Conservation (phyloP, 2,113 vertebrate species). For the Forbesichthys agassizii region DNA sequence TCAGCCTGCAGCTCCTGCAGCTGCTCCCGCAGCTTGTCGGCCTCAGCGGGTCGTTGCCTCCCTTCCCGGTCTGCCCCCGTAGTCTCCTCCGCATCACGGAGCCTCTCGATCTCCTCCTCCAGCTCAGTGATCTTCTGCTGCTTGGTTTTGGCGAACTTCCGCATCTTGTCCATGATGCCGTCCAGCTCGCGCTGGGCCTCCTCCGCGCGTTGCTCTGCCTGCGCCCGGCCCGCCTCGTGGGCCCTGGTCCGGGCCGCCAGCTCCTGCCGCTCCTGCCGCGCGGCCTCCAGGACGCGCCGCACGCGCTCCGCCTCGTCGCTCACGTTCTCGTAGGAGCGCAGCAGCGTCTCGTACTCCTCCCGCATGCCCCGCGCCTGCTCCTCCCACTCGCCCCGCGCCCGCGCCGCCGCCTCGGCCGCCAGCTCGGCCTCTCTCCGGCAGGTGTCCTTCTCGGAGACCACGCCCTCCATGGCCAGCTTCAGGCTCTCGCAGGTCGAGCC, state of each 20-base stretch:
- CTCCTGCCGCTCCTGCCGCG: conserved; percentile 89
- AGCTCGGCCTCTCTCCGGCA: conserved; percentile 77
- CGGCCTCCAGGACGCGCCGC: conserved; percentile 83
- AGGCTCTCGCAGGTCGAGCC: conserved; percentile 87
- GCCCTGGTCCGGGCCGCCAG: conserved; percentile 76
- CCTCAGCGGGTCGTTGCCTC: too few species aligned
- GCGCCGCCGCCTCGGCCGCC: conserved; percentile 72
- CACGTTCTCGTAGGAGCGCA: conserved; percentile 95
- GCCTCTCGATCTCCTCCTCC: conserved; percentile 92
- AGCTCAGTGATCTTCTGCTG: conserved; percentile 95
- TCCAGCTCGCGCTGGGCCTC: conserved; percentile 86
- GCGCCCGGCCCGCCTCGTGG: conserved; percentile 78
- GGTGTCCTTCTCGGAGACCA: conserved; percentile 82
- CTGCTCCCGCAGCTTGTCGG: conserved; percentile 48
- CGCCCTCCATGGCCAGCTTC: conserved; percentile 80
- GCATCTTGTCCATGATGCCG: conserved; percentile 92
- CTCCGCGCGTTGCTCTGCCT: conserved; percentile 79
- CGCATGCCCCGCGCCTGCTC: conserved; percentile 85
- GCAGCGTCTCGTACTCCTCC: conserved; percentile 91
- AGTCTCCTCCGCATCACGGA: conserved; percentile 69
- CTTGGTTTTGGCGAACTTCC: conserved; percentile 95
- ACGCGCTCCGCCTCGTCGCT: conserved; percentile 90
- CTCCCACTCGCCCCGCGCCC: conserved; percentile 78
- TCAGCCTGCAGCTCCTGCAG: conserved; percentile 55
- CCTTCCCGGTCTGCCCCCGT: conserved; percentile 34